Base-by-base conservation (phyloP, 2,888 invertebrate species). In the Lasioglossum calceatum region DNA sequence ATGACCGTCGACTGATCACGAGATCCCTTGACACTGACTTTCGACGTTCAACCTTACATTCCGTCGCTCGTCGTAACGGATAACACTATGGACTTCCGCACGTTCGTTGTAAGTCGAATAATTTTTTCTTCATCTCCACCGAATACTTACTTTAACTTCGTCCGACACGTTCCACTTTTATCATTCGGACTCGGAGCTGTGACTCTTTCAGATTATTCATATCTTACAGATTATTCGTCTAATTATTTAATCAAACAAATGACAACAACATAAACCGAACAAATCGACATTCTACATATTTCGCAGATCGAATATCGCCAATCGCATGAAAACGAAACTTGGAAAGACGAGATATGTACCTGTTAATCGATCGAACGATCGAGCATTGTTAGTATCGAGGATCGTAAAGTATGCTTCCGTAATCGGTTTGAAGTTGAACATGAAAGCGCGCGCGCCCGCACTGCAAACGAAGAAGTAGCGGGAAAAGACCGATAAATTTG, bases 1-100 rank as follows among this genome's bases (percentile, higher is more conserved):
- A 93, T 93, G 92, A 94, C 93, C 93, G 92, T 88, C 92, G 93
- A 86, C 89, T 91, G 92, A 91, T 92, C 88, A 90, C 91, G 78
- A 92, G 80, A 79, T 64, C 19, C 84, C 78, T 82, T 61, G 58
- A 80, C 23, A 14, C 71, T 23, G 36, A 70, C 70, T 70, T 39
- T n/a, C n/a, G 14, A 71, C 71, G 71, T n/a, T 39, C 42, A 23
- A n/a, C 71, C 72, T 54, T 61, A 72, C 71, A n/a, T 71, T 74
- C 77, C 80, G 77, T 79, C 82, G 73, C 54, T n/a, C 58, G n/a
- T 54, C 54, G 54, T 19, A 54, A 54, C 54, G 64, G 78, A 67
- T 77, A 79, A 71, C 70, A 19, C 67, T 39, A 94, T 94, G 94
- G 93, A 94, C 84, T 92, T 93, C 82, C 93, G 93, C 19, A 93